Conservation (phyloP, 2,113 vertebrate species). For the Canis aureus region DNA sequence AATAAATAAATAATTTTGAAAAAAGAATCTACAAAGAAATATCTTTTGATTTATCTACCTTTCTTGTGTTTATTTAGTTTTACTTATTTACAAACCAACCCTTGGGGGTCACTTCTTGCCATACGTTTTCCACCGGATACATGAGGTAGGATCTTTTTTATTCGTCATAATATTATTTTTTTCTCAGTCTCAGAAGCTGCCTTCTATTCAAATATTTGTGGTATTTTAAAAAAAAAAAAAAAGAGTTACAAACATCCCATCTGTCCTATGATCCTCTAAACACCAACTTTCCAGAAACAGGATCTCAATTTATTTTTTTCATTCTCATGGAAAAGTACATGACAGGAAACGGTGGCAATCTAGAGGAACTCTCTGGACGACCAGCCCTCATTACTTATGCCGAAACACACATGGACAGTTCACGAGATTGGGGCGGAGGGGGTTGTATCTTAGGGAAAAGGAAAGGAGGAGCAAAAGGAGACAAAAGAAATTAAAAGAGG, state of each 20-base stretch:
- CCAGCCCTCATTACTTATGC: neutral
- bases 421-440: neutral
- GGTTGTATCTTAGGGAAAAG: neutral
- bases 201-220: neutral
- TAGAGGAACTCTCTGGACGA: rapidly evolving
- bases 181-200: neutral
- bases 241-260: neutral
- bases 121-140: neutral
- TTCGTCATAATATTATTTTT: neutral
- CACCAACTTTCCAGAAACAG: neutral
- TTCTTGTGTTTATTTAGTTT: neutral
- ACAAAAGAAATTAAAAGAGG: neutral
- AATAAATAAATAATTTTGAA: neutral
- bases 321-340: neutral
- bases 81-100: neutral
- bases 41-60: neutral
- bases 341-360: neutral
- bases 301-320: neutral
- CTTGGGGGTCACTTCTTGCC: neutral
- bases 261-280: neutral
- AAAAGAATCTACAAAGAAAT: neutral
- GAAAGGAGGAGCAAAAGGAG: neutral
- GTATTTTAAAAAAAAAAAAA: neutral
- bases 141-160: neutral
- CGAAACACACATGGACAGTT: neutral